Base-by-base conservation (phyloP, 37 sponge, comb jelly and placozoan genomes). In the Haliclona indistincta region DNA sequence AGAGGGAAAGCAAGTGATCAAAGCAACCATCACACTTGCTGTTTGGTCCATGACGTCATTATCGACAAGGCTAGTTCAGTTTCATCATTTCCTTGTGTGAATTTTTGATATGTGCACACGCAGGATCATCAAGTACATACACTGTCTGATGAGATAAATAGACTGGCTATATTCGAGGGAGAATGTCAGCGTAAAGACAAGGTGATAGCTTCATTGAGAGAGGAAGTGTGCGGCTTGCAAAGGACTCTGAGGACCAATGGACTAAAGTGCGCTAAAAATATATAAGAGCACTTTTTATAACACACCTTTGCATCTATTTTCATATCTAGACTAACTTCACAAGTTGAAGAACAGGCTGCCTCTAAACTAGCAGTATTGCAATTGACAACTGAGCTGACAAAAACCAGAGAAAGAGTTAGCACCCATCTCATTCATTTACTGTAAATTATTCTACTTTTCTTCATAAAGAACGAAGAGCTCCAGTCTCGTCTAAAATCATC, bases 101-200 rank as follows among this genome's bases (percentile, higher is more conserved):
- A n/a, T n/a, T n/a, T n/a, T n/a, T n/a, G n/a, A n/a, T n/a, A n/a
- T n/a, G n/a, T n/a, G n/a, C n/a, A n/a, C n/a, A n/a, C n/a, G n/a
- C 49, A 79, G 80, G 80, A 79, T 17, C 61, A 79, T 33, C 45
- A 60, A 44, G 15, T 79, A 4, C 58, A 79, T 40, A 41, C 70
- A 26, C 4, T 34, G 11, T 4, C 22, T 3, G 80, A 79, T 60
- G n/a, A 41, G 1, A 15, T 78, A 25, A 6, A 19, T 4, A 34
- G 23, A 20, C 61, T 79, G 6, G 39, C 62, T 2, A 30, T 70
- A 11, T 58, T 5, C 45, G 52, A 79, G 43, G 38, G 22, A 3
- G 80, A 79, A 63, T 60, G 52, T 51, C 26, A 36, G 20, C 56
- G 80, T 13, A 82, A 82, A 41, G 83, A 82, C 67, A 72, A 38